Evolutionary conservation across 2,113 vertebrate genomes (phyloP), one percentile per base, ranked within the genome.

Genomic region (Pseudopodoces humilis): DNA sequence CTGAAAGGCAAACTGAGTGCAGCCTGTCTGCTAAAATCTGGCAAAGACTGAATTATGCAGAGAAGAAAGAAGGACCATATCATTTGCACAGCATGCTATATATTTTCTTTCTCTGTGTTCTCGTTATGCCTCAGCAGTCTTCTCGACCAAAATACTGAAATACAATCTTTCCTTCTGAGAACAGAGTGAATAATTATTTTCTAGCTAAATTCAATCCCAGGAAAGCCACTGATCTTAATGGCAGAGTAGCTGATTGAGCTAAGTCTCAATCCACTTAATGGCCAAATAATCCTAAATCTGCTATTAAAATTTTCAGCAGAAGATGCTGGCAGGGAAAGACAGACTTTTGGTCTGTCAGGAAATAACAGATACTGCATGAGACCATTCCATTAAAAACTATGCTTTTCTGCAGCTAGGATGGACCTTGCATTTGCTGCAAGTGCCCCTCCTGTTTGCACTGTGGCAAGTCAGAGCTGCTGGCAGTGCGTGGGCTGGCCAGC

Each of bases 1-100:
- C 81, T 79, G 81, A 72, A 89, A 85, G 86, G 86, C 67, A 94
- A 91, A 75, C 37, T n/a, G 72, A 88, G 71, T 39, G 75, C 67
- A 91, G 74, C 35, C 82, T 80, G 83, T 50, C 37, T 87, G 62
- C 56, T 72, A 80, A 80, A 95, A 87, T 55, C 67, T 86, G 70
- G 16, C 10, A 2, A 74, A 30, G 27, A 50, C 65, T 82, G 89
- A 95, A 80, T 84, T 91, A 94, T 64, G 75, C 74, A 92, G 67
- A 82, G 84, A 72, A 95, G 43, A 89, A 94, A 86, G 65, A 43
- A 92, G 53, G 37, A 76, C 67, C 55, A 10, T 71, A 81, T 78
- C 13, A 68, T 92, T 91, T 95, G 69, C 93, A 84, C 77, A 90
- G 84, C 81, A 65, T 69, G 85, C 37, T 63, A 58, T 80, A 50